Conservation (phyloP, 2,113 vertebrate genomes). For the Colossoma macropomum region DNA sequence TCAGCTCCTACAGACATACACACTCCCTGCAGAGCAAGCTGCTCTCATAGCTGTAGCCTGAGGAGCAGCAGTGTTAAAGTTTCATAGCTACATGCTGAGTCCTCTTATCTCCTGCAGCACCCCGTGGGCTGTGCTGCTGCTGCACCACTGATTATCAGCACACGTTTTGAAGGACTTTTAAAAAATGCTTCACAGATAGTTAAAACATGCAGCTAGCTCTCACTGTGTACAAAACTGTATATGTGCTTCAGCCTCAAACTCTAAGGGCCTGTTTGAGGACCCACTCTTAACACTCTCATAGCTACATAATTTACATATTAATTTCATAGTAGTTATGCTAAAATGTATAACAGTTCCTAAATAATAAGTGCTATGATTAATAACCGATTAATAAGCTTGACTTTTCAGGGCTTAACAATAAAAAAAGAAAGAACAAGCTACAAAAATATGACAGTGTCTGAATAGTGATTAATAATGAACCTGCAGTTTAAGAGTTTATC, state of each 20-base stretch:
- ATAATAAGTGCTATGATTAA: too few relatives aligned
- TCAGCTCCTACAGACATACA: not conserved
- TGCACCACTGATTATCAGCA: conserved; percentile 21
- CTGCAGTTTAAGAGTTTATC: too few relatives aligned
- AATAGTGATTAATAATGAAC: too few relatives aligned
- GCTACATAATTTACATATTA: too few relatives aligned
- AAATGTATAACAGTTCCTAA: too few relatives aligned
- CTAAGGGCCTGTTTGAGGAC: not conserved
- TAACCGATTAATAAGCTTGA: too few relatives aligned
- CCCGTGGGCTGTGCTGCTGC: not conserved
- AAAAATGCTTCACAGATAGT: not conserved
- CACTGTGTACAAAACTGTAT: not conserved
- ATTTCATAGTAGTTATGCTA: too few relatives aligned
- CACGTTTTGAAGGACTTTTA: not conserved
- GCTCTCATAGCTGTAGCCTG: not conserved
- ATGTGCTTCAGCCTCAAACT: not conserved
- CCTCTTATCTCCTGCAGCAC: conserved; percentile 32
- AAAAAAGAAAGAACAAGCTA: too few relatives aligned
- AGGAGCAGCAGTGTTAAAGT: not conserved
- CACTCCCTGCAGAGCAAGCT: not conserved
- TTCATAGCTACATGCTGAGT: not conserved
- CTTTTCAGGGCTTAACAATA: too few relatives aligned
- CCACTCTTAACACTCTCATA: not conserved
- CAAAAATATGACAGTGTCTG: too few relatives aligned
- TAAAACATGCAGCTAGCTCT: not conserved